Base-by-base conservation (phyloP, 1,140 invertebrate species). In the Physella acuta region DNA sequence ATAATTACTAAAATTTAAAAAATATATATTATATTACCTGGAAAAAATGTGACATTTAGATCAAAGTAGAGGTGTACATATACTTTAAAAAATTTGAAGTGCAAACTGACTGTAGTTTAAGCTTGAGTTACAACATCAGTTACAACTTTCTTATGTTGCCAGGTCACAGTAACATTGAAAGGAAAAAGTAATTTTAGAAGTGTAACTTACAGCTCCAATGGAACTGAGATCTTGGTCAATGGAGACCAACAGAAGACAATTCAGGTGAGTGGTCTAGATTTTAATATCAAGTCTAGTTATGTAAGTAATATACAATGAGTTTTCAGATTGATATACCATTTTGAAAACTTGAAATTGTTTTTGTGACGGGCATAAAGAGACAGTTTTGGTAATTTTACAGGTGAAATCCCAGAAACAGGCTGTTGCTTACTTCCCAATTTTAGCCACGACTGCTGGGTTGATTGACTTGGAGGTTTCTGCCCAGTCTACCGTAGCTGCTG, bases 391-490 rank as follows among this genome's bases (percentile, higher is more conserved):
- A 16, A 3, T 20, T 16, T 53, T 53, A 24, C 37, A 78, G 76
- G 71, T 80, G 0, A 17, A 58, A 11, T 62, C 76, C 14, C 74
- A 74, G 36, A 49, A 72, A 63, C 71, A 75, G 2, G 78, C 72
- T 39, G 73, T 73, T n/a, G 76, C 76, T 8, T 76, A 76, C 49
- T 80, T 80, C 68, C 78, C 79, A 11, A 78, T 81, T 17, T 68
- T 76, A 14, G 76, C 78, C 14, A 66, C 73, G n/a, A 55, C 58
- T 20, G 37, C 78, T 26, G 79, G 78, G n/a, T 60, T 61, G 8
- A 72, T 78, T 14, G 69, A 74, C 26, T 53, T 81, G 0, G 75
- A 73, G 2, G 75, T 81, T 0, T 75, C 74, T 14, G 79, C 78
- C 4, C 72, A 73, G 49, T 73, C 76, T 5, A 53, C 65, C 3